Conservation (phyloP, 2,797 vertebrate species). For the Vireo griseus region DNA sequence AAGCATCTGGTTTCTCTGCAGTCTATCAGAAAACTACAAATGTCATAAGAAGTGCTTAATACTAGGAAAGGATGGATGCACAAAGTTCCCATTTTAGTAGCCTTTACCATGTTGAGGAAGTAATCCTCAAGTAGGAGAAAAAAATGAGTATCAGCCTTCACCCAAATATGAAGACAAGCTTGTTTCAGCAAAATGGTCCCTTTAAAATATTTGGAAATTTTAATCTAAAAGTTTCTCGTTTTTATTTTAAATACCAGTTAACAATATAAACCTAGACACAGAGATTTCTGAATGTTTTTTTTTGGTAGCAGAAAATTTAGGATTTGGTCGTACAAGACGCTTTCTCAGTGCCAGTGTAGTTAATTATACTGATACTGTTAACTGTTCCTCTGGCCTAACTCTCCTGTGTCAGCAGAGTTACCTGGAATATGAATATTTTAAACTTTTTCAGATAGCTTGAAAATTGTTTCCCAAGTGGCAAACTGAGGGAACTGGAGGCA, state of each 20-base stretch:
- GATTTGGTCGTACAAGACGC: neutral
- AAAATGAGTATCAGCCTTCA: neutral
- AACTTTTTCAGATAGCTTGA: neutral
- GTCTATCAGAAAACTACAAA: conserved; percentile 41
- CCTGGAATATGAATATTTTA: neutral
- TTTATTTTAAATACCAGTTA: neutral
- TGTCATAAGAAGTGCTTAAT: conserved; percentile 30
- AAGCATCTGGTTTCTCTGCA: conserved; percentile 58
- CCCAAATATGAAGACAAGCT: neutral
- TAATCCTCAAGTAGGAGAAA: neutral
- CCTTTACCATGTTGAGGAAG: neutral
- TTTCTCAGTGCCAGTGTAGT: neutral
- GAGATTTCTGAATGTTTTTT: neutral
- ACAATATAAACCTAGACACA: neutral
- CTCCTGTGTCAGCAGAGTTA: neutral
- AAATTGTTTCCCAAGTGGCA: conserved; percentile 4
- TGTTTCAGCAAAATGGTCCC: neutral
- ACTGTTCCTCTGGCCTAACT: neutral
- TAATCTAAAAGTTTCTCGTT: neutral
- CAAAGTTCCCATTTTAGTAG: neutral
- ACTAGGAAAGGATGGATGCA: neutral
- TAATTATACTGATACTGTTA: neutral
- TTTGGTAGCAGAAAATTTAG: neutral
- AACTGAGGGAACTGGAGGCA: neutral
- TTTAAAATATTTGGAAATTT: neutral